These are phyloP conservation scores for Pharmacophagus antenor DNA, from an alignment of 2,888 invertebrate genomes.

Conservation along the genomic window DNA sequence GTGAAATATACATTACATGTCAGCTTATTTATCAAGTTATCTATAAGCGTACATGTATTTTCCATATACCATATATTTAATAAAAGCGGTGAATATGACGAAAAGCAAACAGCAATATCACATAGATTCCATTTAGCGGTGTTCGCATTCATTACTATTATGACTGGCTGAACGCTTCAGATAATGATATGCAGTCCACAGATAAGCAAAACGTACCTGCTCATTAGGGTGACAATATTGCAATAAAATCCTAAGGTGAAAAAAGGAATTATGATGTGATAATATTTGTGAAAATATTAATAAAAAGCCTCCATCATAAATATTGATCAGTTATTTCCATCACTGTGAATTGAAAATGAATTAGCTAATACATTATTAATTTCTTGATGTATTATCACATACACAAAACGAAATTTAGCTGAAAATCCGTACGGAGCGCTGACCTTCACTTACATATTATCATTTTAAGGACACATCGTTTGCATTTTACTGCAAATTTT, in stretches of 20 bases:
- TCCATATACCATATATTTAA: slow-evolving; percentile 19
- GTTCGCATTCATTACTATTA: slow-evolving; percentile 48
- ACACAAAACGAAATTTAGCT: background rate
- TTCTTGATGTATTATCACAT: background rate
- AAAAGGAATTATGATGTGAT: background rate
- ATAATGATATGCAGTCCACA: slow-evolving; percentile 40
- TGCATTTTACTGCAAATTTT: background rate
- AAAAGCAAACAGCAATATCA: slow-evolving; percentile 24
- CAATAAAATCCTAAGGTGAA: background rate
- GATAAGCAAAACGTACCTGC: slow-evolving; percentile 35
- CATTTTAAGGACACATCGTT: background rate
- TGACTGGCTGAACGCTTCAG: slow-evolving; percentile 41
- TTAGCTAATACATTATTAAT: background rate
- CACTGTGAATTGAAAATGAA: background rate
- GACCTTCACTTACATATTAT: background rate
- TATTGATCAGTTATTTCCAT: too few species aligned
- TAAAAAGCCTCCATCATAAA: too few species aligned
- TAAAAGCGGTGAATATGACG: slow-evolving; percentile 17
- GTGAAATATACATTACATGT: background rate
- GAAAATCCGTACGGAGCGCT: background rate
- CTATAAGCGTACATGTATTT: slow-evolving; percentile 12
- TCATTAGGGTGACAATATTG: slow-evolving; percentile 36
- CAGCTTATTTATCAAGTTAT: background rate
- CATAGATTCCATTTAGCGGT: slow-evolving; percentile 37
- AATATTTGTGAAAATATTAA: background rate